These are phyloP conservation scores for Sebastes umbrosus DNA, from an alignment of 2,797 vertebrate genomes.

Conservation along the genomic window DNA sequence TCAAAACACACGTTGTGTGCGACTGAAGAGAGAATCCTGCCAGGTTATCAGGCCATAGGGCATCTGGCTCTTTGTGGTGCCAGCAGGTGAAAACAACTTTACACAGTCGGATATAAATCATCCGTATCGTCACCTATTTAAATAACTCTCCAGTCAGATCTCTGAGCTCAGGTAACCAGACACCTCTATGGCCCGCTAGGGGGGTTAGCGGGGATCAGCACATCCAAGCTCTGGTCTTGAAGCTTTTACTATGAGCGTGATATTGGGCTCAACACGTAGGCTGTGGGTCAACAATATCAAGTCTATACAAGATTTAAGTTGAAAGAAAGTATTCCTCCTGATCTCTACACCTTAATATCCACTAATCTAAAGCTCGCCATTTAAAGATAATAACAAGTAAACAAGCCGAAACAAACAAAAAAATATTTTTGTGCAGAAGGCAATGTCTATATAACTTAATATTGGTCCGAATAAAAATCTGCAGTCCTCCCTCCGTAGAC, in stretches of 20 bases:
- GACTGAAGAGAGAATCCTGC: neutral
- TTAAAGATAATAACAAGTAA: neutral
- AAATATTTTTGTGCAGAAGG: neutral
- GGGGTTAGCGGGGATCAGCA: constrained; percentile 31
- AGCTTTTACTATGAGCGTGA: constrained; percentile 11
- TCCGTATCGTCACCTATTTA: constrained; percentile 47
- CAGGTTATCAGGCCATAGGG: constrained; percentile 19
- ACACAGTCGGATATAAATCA: constrained; percentile 44
- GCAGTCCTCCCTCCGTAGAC: neutral
- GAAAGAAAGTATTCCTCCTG: neutral
- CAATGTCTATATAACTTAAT: neutral
- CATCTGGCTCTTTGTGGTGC: constrained; percentile 8
- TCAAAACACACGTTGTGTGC: constrained; percentile 21
- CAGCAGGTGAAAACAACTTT: constrained; percentile 42
- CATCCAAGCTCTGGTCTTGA: constrained; percentile 16
- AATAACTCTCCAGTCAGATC: constrained; percentile 53
- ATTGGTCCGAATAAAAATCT: neutral
- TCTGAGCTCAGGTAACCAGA: constrained; percentile 55
- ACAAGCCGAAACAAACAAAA: neutral
- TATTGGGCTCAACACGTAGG: neutral
- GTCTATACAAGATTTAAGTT: neutral
- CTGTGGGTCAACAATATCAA: constrained; percentile 25
- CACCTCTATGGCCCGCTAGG: constrained; percentile 20
- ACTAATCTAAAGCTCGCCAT: neutral
- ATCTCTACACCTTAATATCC: neutral